phyloP scores from a whole-genome alignment of 1,140 invertebrate species.

The Drosophila bocqueti region DNA sequence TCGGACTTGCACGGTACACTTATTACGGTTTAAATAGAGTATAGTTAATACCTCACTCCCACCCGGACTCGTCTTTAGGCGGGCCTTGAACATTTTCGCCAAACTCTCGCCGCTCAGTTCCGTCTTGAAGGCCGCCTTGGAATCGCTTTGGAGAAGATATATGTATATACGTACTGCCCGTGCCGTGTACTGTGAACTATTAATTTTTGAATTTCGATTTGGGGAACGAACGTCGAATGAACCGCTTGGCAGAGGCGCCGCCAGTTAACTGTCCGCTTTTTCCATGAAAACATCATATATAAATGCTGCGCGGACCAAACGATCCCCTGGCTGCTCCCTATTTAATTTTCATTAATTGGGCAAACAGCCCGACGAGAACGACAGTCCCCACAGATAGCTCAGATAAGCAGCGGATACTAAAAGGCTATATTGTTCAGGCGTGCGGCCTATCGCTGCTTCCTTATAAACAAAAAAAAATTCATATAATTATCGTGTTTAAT shows the following conservation, averaged over 20 bases:
- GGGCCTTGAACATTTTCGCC: constrained; percentile 79
- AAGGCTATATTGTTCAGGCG: constrained; percentile 8
- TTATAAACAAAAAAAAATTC: constrained; percentile 39
- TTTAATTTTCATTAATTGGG: constrained; percentile 79
- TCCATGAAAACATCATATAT: constrained; percentile 58
- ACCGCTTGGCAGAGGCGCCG: constrained; percentile 41
- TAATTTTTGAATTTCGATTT: constrained; percentile 8
- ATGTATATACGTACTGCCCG: not conserved
- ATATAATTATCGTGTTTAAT: constrained; percentile 32
- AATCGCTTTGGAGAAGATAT: constrained; percentile 9
- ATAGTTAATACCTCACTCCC: constrained; percentile 58
- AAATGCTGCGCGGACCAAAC: constrained; percentile 28
- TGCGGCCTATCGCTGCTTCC: constrained; percentile 27
- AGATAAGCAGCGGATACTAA: constrained; percentile 73
- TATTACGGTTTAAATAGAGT: not conserved
- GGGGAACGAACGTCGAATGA: constrained; percentile 26
- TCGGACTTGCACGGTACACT: constrained; percentile 22
- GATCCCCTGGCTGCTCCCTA: constrained; percentile 32
- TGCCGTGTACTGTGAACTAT: constrained; percentile 1
- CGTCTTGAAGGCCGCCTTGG: constrained; percentile 66
- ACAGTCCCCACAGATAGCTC: constrained; percentile 46
- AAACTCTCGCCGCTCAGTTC: constrained; percentile 78
- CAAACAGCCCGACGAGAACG: constrained; percentile 53
- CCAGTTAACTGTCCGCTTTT: constrained; percentile 53
- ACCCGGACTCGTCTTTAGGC: constrained; percentile 74